Conservation (phyloP, 2,797 vertebrate genomes). For the Linurgus olivaceus region DNA sequence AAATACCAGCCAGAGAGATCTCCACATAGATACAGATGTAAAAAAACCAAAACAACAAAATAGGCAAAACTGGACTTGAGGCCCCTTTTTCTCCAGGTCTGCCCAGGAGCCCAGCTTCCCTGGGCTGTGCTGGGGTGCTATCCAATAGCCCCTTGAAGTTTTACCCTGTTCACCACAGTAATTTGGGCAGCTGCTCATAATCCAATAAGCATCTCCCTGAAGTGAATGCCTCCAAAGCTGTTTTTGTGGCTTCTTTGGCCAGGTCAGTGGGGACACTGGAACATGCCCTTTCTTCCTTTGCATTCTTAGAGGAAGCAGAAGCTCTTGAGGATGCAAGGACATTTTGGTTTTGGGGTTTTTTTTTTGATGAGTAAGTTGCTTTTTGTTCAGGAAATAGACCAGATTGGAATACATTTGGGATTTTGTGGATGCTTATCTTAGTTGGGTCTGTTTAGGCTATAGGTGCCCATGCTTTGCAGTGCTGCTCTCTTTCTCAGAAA, state of each 20-base stretch:
- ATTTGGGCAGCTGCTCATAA: neutral
- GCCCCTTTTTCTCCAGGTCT: neutral
- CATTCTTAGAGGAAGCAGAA: neutral
- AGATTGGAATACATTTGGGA: neutral
- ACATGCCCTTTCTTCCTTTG: neutral
- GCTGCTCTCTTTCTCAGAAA: accelerated
- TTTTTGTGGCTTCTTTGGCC: neutral
- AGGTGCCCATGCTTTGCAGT: neutral
- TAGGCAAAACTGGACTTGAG: neutral
- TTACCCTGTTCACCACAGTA: neutral
- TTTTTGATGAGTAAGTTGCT: neutral
- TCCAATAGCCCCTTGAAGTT: neutral
- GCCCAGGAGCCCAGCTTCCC: neutral
- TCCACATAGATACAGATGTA: neutral
- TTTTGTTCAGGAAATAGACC: neutral
- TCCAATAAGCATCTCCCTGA: too few relatives aligned
- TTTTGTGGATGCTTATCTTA: neutral
- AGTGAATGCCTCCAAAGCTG: neutral
- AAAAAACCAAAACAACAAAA: neutral
- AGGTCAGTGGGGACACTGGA: accelerated
- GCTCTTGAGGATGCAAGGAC: neutral
- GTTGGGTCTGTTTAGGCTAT: neutral
- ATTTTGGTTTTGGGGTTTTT: neutral
- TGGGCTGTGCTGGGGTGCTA: neutral
- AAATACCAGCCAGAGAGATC: constrained; percentile 55